These are phyloP conservation scores for Astatoreochromis straeleni DNA, from an alignment of 2,113 vertebrate species.

Conservation along the genomic window DNA sequence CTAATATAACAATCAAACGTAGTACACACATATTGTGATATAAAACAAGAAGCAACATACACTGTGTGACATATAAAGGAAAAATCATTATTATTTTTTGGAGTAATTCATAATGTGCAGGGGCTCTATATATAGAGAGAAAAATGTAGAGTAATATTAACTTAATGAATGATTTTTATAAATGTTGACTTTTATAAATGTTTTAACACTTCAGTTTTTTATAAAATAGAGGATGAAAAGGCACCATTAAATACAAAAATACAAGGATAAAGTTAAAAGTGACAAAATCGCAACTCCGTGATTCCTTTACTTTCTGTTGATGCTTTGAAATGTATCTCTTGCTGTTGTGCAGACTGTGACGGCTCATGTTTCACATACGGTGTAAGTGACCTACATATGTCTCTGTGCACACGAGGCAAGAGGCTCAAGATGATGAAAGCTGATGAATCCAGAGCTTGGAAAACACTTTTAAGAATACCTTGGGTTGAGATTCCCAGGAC, in stretches of 20 bases:
- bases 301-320: background rate
- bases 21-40: background rate
- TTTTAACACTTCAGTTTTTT: background rate
- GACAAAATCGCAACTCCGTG: background rate
- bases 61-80: background rate
- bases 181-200: background rate
- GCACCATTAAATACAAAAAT: background rate
- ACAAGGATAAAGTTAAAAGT: background rate
- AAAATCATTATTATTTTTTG: background rate
- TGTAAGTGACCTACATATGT: background rate
- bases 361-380: background rate
- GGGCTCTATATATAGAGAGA: rapidly evolving
- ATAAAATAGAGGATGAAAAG: background rate
- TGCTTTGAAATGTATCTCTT: background rate
- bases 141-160: background rate
- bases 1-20: background rate
- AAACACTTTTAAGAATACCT: background rate
- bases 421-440: background rate
- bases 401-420: background rate
- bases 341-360: background rate
- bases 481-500: background rate
- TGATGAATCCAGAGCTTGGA: background rate
- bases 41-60: background rate
- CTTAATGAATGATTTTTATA: background rate
- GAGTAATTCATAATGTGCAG: background rate